Evolutionary conservation across 2,797 vertebrate species (phyloP).

Genomic region (Xenops minutus): DNA sequence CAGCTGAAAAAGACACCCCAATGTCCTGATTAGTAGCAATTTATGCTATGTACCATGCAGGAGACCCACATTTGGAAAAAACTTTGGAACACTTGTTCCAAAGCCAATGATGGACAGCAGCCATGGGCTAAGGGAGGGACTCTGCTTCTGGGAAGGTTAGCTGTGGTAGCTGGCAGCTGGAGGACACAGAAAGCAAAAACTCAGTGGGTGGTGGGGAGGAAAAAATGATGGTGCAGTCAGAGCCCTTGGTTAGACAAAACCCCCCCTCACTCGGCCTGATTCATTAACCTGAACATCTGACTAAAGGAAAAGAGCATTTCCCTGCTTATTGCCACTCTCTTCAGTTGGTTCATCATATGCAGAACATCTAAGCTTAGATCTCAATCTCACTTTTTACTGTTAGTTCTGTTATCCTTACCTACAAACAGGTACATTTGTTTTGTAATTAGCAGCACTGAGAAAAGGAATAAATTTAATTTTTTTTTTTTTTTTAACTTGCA

Average conservation of each 20-base stretch:
- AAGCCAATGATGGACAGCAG: background rate
- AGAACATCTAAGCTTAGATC: background rate
- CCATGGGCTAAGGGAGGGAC: background rate
- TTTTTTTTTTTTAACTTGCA: background rate
- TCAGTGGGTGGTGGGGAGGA: background rate
- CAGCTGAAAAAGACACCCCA: background rate
- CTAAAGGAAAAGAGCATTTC: background rate
- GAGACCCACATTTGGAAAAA: background rate
- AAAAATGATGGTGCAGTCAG: background rate
- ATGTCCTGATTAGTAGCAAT: background rate
- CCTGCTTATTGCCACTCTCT: background rate
- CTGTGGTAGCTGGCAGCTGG: conserved; percentile 1
- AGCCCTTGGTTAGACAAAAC: background rate
- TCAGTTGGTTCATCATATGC: background rate
- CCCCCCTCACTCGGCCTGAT: background rate
- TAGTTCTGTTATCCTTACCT: background rate
- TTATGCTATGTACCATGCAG: fast-evolving
- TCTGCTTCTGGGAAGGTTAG: background rate
- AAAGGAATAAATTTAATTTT: background rate
- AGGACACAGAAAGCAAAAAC: background rate
- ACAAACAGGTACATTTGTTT: background rate
- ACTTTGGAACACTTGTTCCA: background rate
- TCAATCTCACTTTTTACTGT: background rate
- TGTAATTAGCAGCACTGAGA: background rate
- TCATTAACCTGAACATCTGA: background rate